A percentile compares a stretch with the other conserved stretches of the same genome.
phyloP scores from a whole-genome alignment of 2,113 vertebrate species.

The Ciconia maguari region DNA sequence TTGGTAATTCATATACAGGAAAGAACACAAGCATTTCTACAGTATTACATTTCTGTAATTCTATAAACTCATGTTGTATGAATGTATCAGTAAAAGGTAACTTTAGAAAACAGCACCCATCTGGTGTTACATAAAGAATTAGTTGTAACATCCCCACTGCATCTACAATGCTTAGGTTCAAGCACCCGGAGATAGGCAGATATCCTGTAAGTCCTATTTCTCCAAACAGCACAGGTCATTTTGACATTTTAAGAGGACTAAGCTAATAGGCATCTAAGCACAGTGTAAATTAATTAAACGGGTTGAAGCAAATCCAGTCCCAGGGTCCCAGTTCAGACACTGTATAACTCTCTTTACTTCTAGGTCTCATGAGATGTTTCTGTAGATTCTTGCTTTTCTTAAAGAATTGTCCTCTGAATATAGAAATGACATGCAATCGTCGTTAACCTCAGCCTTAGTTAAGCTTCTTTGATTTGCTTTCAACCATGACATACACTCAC shows the following conservation, averaged over 20 bases:
- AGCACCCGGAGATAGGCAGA: not conserved
- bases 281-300: not conserved
- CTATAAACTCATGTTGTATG: not conserved
- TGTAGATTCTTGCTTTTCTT: not conserved
- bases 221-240: not conserved
- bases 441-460: not conserved
- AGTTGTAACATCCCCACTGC: not conserved
- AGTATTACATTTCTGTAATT: not conserved
- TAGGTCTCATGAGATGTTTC: not conserved
- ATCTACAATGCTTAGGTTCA: not conserved
- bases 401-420: not conserved
- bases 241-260: not conserved
- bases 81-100: not conserved
- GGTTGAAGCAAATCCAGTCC: not conserved
- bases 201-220: not conserved
- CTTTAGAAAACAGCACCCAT: not conserved
- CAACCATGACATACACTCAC: slow-evolving; percentile 36
- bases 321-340: not conserved
- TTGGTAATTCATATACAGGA: not conserved
- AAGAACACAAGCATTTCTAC: not conserved
- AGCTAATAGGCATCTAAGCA: not conserved
- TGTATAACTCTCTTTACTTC: not conserved
- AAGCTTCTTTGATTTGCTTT: slow-evolving; percentile 57
- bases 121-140: not conserved
- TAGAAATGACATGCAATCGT: not conserved